Percentiles rank a stretch among this genome's conserved stretches.
Evolutionary conservation across 1,140 invertebrate genomes (phyloP).

Genomic region (Limonius californicus): DNA sequence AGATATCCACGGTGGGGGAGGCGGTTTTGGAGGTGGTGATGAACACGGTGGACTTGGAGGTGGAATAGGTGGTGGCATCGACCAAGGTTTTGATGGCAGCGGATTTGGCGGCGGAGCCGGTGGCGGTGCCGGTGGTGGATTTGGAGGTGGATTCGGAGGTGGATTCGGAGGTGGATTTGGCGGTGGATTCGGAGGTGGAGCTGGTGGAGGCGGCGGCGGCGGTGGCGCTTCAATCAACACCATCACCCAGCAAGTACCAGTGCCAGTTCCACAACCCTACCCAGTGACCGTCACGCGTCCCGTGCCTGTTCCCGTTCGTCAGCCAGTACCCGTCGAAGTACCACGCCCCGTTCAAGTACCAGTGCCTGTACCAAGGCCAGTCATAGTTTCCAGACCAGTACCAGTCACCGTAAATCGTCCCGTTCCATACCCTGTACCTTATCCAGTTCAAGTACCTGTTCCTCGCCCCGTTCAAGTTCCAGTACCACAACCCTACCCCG

Average conservation of each 20-base stretch:
- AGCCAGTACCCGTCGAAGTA: neutral
- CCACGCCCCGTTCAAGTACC: neutral
- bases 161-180: neutral
- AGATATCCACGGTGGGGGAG: neutral
- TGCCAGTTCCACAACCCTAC: neutral
- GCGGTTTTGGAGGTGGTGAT: neutral
- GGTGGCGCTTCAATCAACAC: neutral
- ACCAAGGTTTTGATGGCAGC: neutral
- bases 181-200: neutral
- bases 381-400: neutral
- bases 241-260: neutral
- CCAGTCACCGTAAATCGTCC: neutral
- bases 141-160: neutral
- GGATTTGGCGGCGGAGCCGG: neutral
- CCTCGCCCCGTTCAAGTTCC: neutral
- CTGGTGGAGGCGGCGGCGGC: neutral
- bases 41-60: neutral
- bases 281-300: neutral
- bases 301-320: neutral
- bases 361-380: conserved; percentile 1
- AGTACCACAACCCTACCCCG: neutral
- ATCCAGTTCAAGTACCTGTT: neutral
- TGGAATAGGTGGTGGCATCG: neutral
- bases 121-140: neutral
- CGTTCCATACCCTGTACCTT: neutral